Evolutionary conservation across 2,888 invertebrate species (phyloP).

Genomic region (Agriopis marginaria): DNA sequence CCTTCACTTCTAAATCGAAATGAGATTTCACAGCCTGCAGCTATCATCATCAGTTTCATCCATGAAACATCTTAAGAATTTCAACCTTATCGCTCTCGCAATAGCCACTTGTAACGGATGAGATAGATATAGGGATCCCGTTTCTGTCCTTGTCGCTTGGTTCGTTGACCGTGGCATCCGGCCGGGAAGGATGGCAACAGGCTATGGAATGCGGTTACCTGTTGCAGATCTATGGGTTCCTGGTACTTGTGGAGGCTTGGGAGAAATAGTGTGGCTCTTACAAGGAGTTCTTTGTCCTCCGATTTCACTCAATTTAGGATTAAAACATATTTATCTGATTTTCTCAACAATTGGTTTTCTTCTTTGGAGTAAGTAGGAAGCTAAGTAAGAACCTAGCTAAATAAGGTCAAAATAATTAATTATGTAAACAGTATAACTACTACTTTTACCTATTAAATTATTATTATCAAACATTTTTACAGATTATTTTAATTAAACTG

Average conservation of each 20-base stretch:
- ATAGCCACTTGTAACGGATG: slow-evolving; percentile 49
- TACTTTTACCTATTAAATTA: background rate
- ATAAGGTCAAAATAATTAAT: background rate
- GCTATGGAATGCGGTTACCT: slow-evolving; percentile 69
- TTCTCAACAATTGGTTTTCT: too few species aligned
- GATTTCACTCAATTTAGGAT: background rate
- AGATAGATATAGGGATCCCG: slow-evolving; percentile 67
- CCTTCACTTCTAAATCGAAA: slow-evolving; percentile 35
- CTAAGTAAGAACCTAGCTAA: background rate
- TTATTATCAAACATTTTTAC: background rate
- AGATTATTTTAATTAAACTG: background rate
- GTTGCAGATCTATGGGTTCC: slow-evolving; percentile 49
- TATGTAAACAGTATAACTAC: background rate
- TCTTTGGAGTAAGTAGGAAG: background rate
- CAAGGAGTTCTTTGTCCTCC: background rate
- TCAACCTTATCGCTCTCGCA: slow-evolving; percentile 26
- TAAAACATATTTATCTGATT: too few species aligned
- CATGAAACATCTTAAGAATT: slow-evolving; percentile 41
- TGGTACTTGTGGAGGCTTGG: slow-evolving; percentile 76
- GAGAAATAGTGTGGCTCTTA: slow-evolving; percentile 62
- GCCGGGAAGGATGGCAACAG: slow-evolving; percentile 61
- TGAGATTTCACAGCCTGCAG: slow-evolving; percentile 55
- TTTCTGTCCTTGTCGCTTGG: slow-evolving; percentile 70
- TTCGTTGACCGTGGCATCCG: slow-evolving; percentile 73
- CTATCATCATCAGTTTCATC: slow-evolving; percentile 58